Evolutionary conservation across 2,797 vertebrate genomes (phyloP).

Genomic region (Malacoraja senta): DNA sequence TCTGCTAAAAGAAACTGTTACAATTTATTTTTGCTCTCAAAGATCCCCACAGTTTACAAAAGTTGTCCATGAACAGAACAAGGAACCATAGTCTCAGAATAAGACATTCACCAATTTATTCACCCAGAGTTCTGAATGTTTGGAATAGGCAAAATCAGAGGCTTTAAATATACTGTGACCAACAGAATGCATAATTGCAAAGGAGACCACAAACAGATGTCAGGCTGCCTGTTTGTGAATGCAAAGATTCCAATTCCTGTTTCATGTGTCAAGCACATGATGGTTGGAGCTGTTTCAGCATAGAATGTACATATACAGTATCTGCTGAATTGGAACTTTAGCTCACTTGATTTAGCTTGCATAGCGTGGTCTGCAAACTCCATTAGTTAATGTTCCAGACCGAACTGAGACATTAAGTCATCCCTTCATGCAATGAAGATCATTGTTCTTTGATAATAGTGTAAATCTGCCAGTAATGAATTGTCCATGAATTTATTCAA

Average conservation of each 20-base stretch:
- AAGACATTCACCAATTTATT: no score
- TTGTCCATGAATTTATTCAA: no score
- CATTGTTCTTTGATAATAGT: not conserved
- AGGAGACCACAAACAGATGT: not conserved
- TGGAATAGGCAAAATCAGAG: no score
- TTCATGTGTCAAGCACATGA: not conserved
- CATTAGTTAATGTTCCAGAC: not conserved
- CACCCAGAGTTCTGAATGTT: no score
- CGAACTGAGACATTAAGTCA: not conserved
- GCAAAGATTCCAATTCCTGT: no score
- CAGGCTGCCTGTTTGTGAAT: not conserved
- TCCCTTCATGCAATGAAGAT: not conserved
- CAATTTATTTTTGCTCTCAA: not conserved
- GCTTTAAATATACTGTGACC: no score
- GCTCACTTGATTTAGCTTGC: not conserved
- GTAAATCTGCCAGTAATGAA: not conserved
- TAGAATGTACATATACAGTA: not conserved
- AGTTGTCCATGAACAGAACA: not conserved
- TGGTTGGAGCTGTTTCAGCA: not conserved
- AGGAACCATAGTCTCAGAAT: no score
- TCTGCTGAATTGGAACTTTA: not conserved
- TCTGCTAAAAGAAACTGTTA: not conserved
- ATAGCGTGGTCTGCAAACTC: no score
- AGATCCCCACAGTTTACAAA: not conserved
- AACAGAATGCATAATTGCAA: not conserved